Base-by-base conservation (phyloP, 2,888 invertebrate species). In the Drosophila eohydei region DNA sequence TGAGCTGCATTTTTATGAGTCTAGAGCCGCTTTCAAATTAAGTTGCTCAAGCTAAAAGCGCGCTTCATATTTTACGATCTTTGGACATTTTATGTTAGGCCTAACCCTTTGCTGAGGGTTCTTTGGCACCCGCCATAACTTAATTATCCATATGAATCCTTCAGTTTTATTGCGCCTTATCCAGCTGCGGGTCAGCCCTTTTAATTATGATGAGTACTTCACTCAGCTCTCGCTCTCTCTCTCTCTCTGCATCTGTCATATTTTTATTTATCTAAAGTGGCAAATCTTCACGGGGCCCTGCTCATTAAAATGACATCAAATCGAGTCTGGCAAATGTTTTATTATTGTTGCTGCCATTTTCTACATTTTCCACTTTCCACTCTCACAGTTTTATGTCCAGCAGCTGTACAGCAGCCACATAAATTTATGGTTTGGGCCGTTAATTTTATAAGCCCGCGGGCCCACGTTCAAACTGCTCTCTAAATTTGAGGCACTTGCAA, bases 111-210 rank as follows among this genome's bases (percentile, higher is more conserved):
- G 38, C 72, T 5, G 9, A 3, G 9, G 16, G 26, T 52, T 55
- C 73, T 64, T 64, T 74, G 72, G 71, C 83, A 79, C 79, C 72
- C 65, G 77, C 74, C 89, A 84, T 87, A 89, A 89, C 84, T 89
- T 87, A 84, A 84, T 84, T 84, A 84, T 84, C 84, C 84, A 87
- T 84, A 84, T 84, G 84, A 87, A 89, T 84, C 80, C 88, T 74
- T 78, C 65, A 65, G 70, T 88, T 88, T 84, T 86, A 84, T 81
- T 78, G 74, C 87, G 28, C 26, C 41, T 52, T 48, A 58, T 48
- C 56, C 64, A 30, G 60, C 54, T 44, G 63, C 69, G 43, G 68
- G 72, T 72, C 55, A 56, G 51, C 48, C 48, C 38, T 59, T 62
- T 89, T 84, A 84, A 84, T 84, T 84, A 84, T 83, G 84, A 84